These are phyloP conservation scores for Diaperis boleti DNA, from an alignment of 2,888 invertebrate species.

Conservation along the genomic window DNA sequence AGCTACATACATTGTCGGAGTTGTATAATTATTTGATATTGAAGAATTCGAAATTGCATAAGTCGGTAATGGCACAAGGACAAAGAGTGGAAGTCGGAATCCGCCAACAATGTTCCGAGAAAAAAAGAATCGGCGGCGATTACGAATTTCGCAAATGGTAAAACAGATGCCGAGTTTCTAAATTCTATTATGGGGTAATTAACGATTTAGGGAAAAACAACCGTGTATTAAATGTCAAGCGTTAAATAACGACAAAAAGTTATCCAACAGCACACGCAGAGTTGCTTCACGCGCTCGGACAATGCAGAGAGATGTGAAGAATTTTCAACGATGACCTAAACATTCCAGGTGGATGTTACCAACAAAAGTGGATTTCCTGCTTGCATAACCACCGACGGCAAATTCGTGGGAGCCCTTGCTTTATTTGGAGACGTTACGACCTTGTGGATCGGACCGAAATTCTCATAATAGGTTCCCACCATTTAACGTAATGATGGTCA, in stretches of 20 bases:
- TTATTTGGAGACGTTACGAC: background rate
- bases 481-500: slow-evolving; percentile 8
- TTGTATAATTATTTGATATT: slow-evolving; percentile 20
- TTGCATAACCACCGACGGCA: slow-evolving; percentile 5
- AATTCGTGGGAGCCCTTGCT: background rate
- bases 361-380: slow-evolving; percentile 12
- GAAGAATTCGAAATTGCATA: slow-evolving; percentile 29
- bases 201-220: slow-evolving; percentile 19
- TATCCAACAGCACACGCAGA: slow-evolving; percentile 15
- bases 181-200: slow-evolving; percentile 10
- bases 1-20: slow-evolving; percentile 15
- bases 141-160: slow-evolving; percentile 23
- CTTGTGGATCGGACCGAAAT: background rate
- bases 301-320: slow-evolving; percentile 12
- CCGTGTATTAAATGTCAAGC: slow-evolving; percentile 26
- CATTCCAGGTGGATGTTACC: slow-evolving; percentile 9
- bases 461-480: background rate
- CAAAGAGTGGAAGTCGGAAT: slow-evolving; percentile 9
- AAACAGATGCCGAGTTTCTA: slow-evolving; percentile 28
- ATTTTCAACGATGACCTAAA: slow-evolving; percentile 3
- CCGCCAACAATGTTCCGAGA: slow-evolving; percentile 2
- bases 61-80: slow-evolving; percentile 18
- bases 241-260: slow-evolving; percentile 13
- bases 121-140: slow-evolving; percentile 7
- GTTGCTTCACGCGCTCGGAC: slow-evolving; percentile 11